A percentile compares a stretch with the other conserved stretches of the same genome.
Evolutionary conservation across 1,140 invertebrate species (phyloP).

Genomic region (Pemphigus obesinymphae): DNA sequence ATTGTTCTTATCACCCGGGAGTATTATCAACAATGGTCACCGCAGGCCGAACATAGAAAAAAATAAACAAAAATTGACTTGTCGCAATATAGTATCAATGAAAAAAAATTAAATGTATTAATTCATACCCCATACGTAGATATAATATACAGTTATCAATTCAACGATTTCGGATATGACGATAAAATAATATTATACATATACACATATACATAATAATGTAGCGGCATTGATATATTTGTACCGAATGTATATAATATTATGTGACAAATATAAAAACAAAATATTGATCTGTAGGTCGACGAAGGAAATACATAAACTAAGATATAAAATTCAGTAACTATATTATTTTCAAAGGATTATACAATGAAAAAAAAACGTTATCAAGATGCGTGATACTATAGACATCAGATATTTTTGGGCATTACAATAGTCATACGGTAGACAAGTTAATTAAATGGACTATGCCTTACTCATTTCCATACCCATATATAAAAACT

Average conservation of each 20-base stretch:
- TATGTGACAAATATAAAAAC: too few relatives aligned
- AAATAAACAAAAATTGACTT: constrained; percentile 17
- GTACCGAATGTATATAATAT: not conserved
- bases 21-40: not conserved
- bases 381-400: too few relatives aligned
- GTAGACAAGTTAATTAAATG: too few relatives aligned
- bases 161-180: not conserved
- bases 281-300: too few relatives aligned
- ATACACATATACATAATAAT: not conserved
- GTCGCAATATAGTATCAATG: not conserved
- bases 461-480: too few relatives aligned
- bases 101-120: not conserved
- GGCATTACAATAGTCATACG: too few relatives aligned
- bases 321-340: too few relatives aligned
- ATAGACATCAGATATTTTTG: too few relatives aligned
- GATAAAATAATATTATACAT: not conserved
- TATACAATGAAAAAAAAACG: too few relatives aligned
- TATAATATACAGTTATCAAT: not conserved
- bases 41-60: not conserved
- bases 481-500: too few relatives aligned
- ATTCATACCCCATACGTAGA: not conserved
- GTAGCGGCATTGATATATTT: not conserved
- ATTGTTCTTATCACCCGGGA: constrained; percentile 30
- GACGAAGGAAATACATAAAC: too few relatives aligned
- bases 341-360: too few relatives aligned